These are phyloP conservation scores for Nesometra sesokonis DNA, from an alignment of 35 echinoderm and acorn worm species.

Conservation along the genomic window DNA sequence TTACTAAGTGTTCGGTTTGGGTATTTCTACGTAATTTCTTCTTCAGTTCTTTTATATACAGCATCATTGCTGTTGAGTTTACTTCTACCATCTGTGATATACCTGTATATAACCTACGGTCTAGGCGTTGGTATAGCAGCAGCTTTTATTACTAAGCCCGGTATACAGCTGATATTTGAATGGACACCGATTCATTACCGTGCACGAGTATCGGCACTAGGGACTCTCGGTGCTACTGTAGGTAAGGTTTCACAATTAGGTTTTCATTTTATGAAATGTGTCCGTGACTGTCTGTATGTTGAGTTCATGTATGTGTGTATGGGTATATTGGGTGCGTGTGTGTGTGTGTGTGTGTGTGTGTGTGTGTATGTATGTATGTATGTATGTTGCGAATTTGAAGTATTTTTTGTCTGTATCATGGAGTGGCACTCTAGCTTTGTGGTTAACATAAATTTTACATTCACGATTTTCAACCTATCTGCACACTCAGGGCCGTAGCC, in stretches of 20 bases:
- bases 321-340: no score
- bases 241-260: neutral
- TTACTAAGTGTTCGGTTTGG: neutral
- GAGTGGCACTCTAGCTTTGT: no score
- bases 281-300: no score
- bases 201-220: neutral
- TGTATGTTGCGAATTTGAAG: no score
- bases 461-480: no score
- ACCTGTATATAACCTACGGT: neutral
- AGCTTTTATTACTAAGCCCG: neutral
- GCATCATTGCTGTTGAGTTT: neutral
- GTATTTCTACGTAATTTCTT: neutral
- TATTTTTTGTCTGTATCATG: no score
- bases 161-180: neutral
- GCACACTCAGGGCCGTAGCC: no score
- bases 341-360: no score
- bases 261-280: no score
- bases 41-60: neutral
- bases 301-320: no score
- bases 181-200: neutral
- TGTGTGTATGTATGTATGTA: no score
- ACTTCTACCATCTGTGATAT: neutral
- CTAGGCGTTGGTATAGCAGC: neutral
- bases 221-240: neutral
- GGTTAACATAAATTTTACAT: no score